Conservation (phyloP, 2,888 invertebrate species). For the Drosophila demipolita region DNA sequence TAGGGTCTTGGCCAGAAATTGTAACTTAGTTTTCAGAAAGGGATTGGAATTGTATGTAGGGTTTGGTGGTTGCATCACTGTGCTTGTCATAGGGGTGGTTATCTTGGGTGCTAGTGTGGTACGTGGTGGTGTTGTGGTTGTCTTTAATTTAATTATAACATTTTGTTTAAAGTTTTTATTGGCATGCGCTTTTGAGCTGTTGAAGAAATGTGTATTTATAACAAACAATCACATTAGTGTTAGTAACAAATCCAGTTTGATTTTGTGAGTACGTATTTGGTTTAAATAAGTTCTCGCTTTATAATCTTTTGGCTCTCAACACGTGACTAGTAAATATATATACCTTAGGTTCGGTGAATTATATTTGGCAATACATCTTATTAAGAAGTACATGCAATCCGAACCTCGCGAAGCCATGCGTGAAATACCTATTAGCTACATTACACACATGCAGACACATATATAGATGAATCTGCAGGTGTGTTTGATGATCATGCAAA, state of each 20-base stretch:
- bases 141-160: conserved; percentile 60
- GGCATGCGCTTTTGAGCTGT: conserved; percentile 83
- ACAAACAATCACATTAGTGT: conserved; percentile 79
- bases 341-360: conserved; percentile 11
- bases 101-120: conserved; percentile 60
- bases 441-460: conserved; percentile 7
- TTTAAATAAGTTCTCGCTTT: background rate
- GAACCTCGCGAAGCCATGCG: conserved; percentile 35
- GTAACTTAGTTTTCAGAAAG: conserved; percentile 67
- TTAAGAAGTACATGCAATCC: conserved; percentile 47
- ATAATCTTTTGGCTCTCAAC: conserved; percentile 29
- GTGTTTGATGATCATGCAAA: conserved; percentile 41
- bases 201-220: conserved; percentile 80
- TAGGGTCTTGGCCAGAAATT: conserved; percentile 61
- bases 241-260: conserved; percentile 58
- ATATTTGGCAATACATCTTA: conserved; percentile 15
- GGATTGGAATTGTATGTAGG: conserved; percentile 65
- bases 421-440: conserved; percentile 12
- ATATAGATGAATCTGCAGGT: conserved; percentile 4
- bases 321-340: conserved; percentile 8
- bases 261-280: conserved; percentile 25
- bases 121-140: conserved; percentile 60
- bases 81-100: conserved; percentile 35
- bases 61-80: conserved; percentile 24
- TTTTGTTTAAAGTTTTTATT: conserved; percentile 77